These are phyloP conservation scores for Uromys caudimaculatus DNA, from an alignment of 2,797 vertebrate genomes.

Conservation along the genomic window DNA sequence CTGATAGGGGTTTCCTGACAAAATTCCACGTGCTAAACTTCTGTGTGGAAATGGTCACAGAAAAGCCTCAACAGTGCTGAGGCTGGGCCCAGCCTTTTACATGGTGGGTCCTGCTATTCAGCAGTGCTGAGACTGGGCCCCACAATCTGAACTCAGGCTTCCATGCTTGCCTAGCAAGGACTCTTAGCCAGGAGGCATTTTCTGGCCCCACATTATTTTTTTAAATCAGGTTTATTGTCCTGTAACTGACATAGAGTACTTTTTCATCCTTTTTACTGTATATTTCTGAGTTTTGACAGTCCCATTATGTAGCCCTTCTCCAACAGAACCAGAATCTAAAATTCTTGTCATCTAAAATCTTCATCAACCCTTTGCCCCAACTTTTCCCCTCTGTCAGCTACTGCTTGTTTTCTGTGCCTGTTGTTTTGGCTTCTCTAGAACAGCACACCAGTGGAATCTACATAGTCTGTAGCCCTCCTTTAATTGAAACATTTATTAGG, in stretches of 20 bases:
- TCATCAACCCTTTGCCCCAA: background rate
- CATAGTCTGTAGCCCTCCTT: background rate
- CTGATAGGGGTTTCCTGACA: background rate
- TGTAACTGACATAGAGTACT: background rate
- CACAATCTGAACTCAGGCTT: too few relatives aligned
- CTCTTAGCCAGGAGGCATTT: background rate
- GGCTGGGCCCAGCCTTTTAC: background rate
- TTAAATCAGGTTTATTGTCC: background rate
- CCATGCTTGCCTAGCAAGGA: background rate
- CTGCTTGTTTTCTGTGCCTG: background rate
- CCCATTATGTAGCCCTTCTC: background rate
- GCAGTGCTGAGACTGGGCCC: background rate
- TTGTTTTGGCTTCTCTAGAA: conserved; percentile 14
- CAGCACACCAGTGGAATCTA: background rate
- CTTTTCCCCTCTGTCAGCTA: background rate
- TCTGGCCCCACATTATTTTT: background rate
- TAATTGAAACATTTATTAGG: background rate
- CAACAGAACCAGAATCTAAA: conserved; percentile 1
- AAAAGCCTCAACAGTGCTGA: background rate
- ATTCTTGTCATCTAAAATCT: background rate
- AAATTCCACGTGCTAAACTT: background rate
- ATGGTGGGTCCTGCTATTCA: too few relatives aligned
- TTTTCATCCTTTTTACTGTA: conserved; percentile 23
- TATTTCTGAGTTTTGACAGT: conserved; percentile 46
- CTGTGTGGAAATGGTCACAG: background rate